Evolutionary conservation across 1,140 invertebrate genomes (phyloP), one percentile per base, ranked within the genome.

Genomic region (Mycetomoellerius zeteki): DNA sequence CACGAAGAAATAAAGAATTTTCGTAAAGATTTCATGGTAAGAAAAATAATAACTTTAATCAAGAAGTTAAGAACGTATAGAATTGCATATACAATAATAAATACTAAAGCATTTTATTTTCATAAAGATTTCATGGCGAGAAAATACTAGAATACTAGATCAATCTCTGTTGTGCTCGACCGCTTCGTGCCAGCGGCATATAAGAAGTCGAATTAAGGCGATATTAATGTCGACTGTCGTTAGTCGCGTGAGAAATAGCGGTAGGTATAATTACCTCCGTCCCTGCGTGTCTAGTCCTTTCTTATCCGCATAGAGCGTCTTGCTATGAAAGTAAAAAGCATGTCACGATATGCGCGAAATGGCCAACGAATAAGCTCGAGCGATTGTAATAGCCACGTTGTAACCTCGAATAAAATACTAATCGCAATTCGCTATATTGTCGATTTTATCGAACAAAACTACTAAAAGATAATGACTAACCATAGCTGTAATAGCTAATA

Each of bases 181-280:
- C 78, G 65, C 37, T 73, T 82, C 80, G 67, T 82, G 80, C 37
- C 24, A 47, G 12, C 37, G 54, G 21, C 19, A 43, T 56, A 73
- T 82, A 84, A 84, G 54, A 84, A 84, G 69, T 50, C 67, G 69
- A 84, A 84, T 84, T 75, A 75, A 84, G 30, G 43, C 69, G 80
- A 75, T 84, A 84, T 84, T 84, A 84, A 75, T 60, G 80, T 82
- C 54, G 80, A 82, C 33, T 82, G 67, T 84, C 80, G 80, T 84
- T 84, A 84, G 80, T 84, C 69, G 80, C 80, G 69, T 84, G 80
- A 84, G 80, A 73, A 75, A 84, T 84, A 84, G 54, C 54, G 54
- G 69, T 72, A 60, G 69, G 69, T 33, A 60, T 84, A 84, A 84
- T 84, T 84, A 84, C 43, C 69, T 33, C 24, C 43, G 54, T 84